Percentiles rank a stretch among this genome's conserved stretches.
Evolutionary conservation across 2,888 invertebrate genomes (phyloP).

Genomic region (Morpho helenor): DNA sequence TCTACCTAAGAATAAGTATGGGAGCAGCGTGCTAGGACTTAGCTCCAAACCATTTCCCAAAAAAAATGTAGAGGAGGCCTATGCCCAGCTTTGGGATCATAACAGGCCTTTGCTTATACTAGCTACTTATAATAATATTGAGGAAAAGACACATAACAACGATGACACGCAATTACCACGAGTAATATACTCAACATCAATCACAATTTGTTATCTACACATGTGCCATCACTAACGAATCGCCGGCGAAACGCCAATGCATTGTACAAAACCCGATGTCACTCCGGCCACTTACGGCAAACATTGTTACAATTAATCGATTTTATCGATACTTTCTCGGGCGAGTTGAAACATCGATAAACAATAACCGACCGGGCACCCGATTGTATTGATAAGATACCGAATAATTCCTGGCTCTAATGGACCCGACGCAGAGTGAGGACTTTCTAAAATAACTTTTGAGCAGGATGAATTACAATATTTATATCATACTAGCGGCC

Average conservation of each 20-base stretch:
- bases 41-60: too few species aligned
- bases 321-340: conserved; percentile 47
- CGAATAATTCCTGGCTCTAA: conserved; percentile 66
- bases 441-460: conserved; percentile 70
- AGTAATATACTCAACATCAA: conserved; percentile 24
- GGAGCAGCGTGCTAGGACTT: too few species aligned
- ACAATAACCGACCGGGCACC: conserved; percentile 68
- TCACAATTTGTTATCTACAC: conserved; percentile 26
- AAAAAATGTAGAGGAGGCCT: too few species aligned
- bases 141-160: conserved; percentile 13
- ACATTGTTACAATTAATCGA: conserved; percentile 66
- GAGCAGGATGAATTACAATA: conserved; percentile 63
- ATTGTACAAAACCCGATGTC: conserved; percentile 53
- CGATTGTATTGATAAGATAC: conserved; percentile 73
- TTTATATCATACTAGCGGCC: conserved; percentile 47
- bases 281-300: conserved; percentile 61
- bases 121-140: too few species aligned
- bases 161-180: conserved; percentile 19
- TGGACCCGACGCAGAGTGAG: conserved; percentile 61
- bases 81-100: too few species aligned
- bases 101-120: too few species aligned
- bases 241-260: conserved; percentile 30
- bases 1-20: too few species aligned
- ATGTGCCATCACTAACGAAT: conserved; percentile 24
- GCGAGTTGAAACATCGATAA: conserved; percentile 62